Percentiles rank a stretch among this genome's conserved stretches.
Evolutionary conservation across 2,797 vertebrate species (phyloP).

Genomic region (Steatocranus sp.): DNA sequence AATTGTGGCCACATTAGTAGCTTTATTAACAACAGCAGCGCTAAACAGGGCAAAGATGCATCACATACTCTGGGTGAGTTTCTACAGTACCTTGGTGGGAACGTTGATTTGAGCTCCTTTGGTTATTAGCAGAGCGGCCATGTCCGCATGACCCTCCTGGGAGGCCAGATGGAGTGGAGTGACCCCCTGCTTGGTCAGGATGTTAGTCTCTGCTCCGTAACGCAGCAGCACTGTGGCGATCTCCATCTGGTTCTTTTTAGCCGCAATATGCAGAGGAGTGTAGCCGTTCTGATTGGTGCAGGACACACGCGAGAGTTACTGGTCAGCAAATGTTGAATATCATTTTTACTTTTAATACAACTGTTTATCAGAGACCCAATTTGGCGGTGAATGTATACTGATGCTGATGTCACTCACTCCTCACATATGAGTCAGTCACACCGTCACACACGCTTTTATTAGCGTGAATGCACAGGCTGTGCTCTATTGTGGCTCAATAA

Average conservation of each 20-base stretch:
- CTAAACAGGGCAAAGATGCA: too few species aligned
- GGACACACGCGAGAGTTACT: neutral
- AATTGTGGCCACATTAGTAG: neutral
- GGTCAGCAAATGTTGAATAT: neutral
- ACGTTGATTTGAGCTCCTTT: slow-evolving; percentile 85
- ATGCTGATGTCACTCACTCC: neutral
- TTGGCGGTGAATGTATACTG: neutral
- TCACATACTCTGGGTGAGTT: neutral
- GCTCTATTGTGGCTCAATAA: neutral
- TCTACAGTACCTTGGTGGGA: slow-evolving; percentile 84
- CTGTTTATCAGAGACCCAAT: neutral
- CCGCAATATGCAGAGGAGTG: slow-evolving; percentile 95
- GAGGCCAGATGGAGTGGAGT: slow-evolving; percentile 92
- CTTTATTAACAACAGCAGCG: neutral
- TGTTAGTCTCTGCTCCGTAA: slow-evolving; percentile 88
- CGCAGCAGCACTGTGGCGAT: slow-evolving; percentile 88
- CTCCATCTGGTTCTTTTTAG: slow-evolving; percentile 98
- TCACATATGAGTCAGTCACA: neutral
- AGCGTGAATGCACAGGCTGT: neutral
- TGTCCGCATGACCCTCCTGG: slow-evolving; percentile 89
- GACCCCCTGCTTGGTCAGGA: slow-evolving; percentile 92
- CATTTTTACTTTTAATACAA: neutral
- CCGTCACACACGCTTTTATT: neutral
- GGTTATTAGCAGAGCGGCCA: slow-evolving; percentile 87
- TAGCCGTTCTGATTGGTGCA: slow-evolving; percentile 85